These are phyloP conservation scores for Protophormia terraenovae DNA, from an alignment of 2,888 invertebrate genomes.

Conservation along the genomic window DNA sequence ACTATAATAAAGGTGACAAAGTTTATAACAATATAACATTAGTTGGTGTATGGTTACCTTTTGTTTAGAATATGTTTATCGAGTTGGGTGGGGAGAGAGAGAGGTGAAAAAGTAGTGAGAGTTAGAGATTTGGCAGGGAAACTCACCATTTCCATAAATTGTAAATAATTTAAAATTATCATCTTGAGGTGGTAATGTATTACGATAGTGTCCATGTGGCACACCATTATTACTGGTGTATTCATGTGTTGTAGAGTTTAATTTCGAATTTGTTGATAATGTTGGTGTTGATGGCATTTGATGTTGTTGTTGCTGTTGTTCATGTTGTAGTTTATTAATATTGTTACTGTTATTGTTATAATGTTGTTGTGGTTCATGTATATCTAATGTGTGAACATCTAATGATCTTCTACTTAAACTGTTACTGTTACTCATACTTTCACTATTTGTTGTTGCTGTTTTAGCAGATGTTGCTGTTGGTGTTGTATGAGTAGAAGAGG, in stretches of 20 bases:
- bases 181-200: slow-evolving; percentile 74
- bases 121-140: slow-evolving; percentile 60
- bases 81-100: not conserved
- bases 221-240: slow-evolving; percentile 76
- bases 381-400: slow-evolving; percentile 73
- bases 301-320: slow-evolving; percentile 42
- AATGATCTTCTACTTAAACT: slow-evolving; percentile 72
- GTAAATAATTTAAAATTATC: slow-evolving; percentile 81
- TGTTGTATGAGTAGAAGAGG: not conserved
- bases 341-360: slow-evolving; percentile 58
- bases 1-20: too few relatives aligned
- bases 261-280: slow-evolving; percentile 61
- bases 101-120: slow-evolving; percentile 7
- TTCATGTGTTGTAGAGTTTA: slow-evolving; percentile 71
- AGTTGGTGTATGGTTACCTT: too few relatives aligned
- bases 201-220: slow-evolving; percentile 75
- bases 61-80: not conserved
- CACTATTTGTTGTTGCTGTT: slow-evolving; percentile 54
- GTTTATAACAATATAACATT: too few relatives aligned
- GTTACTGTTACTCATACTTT: slow-evolving; percentile 70
- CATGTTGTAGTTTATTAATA: slow-evolving; percentile 64
- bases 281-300: slow-evolving; percentile 62
- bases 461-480: slow-evolving; percentile 16
- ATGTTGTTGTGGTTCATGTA: slow-evolving; percentile 57
- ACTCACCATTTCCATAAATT: slow-evolving; percentile 82